Base-by-base conservation (phyloP, 2,888 invertebrate genomes). In the Tipula vernalis region DNA sequence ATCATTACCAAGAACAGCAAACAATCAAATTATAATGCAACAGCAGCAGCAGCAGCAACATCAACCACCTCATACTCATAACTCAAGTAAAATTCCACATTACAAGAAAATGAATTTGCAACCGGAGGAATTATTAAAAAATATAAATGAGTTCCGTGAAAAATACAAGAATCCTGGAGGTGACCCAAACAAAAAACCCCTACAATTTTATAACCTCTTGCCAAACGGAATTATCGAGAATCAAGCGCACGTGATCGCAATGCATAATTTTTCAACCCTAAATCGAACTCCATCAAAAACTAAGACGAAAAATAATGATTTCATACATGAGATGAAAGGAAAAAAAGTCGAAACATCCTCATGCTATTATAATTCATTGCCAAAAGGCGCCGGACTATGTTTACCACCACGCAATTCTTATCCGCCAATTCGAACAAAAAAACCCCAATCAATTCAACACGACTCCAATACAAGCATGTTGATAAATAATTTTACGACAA, bases 351-450 rank as follows among this genome's bases (percentile, higher is more conserved):
- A 89, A n/a, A 88, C 88, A 15, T 87, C 88, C 86, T 87, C 86
- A 12, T 87, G 87, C 39, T 90, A 90, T 85, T 92, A 91, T 86
- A 91, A 91, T 85, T 91, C 92, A 5, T 88, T 92, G 88, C 92
- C 91, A 10, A 91, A 92, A 88, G 89, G 89, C 28, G 88, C 93
- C 90, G 93, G 93, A 91, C 93, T 93, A 89, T 92, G 93, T 92
- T 92, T 93, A 90, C 93, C 94, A 90, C 94, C 94, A 86, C 92
- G 94, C 89, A 94, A 94, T 91, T 94, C 94, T 89, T 94, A 94
- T 90, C 94, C 94, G 89, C 93, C 94, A 84, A 93, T 93, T 89
- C 92, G 92, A 91, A 93, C 92, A 89, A 93, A 93, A 92, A 91
- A 90, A 89, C 28, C 71, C n/a, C 93, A 93, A 92, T 91, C 87